Base-by-base conservation (phyloP, 2,888 invertebrate species). In the Notodonta ziczac region DNA sequence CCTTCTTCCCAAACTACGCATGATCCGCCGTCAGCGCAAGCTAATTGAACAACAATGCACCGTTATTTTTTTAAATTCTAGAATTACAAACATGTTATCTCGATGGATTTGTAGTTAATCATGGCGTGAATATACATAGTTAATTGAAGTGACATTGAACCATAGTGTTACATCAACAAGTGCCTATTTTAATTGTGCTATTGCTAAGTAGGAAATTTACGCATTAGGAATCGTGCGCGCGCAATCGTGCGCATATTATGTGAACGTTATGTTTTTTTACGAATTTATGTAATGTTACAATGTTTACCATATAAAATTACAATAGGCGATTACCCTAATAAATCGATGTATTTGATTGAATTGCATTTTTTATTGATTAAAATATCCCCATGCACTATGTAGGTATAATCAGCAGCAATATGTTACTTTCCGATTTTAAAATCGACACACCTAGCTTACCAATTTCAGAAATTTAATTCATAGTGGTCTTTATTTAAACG, bases 1-100 rank as follows among this genome's bases (percentile, higher is more conserved):
- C 79, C 0, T 89, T 86, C 74, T 89, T 89, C 71, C 81, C 85
- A 0, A 86, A 76, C 71, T 89, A 85, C 74, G 78, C 85, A 61
- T 87, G 72, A 78, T 53, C 44, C 12, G 16, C 4, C 44, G 12
- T 60, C 13, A 14, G 5, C 39, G 44, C 56, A 42, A n/a, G 10
- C 44, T 42, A 53, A 52, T 14, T 40, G n/a, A 62, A 59, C 73
- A 72, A 70, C 73, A 73, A 70, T 67, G 69, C 74, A 72, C 67
- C 67, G 54, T 60, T 24, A 58, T 60, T 51, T 61, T 63, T 57
- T 46, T 44, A 5, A 32, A 46, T 40, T 39, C 13, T 54, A 58
- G 35, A 8, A 13, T 52, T 58, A 59, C 55, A 39, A 44, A 32
- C 59, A n/a, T 57, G 39, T 24, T 52, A 52, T 52, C 32, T 52